A percentile compares a stretch with the other conserved stretches of the same genome.
phyloP scores from a whole-genome alignment of 2,797 vertebrate genomes.

The Microctenopoma steveboyesi region DNA sequence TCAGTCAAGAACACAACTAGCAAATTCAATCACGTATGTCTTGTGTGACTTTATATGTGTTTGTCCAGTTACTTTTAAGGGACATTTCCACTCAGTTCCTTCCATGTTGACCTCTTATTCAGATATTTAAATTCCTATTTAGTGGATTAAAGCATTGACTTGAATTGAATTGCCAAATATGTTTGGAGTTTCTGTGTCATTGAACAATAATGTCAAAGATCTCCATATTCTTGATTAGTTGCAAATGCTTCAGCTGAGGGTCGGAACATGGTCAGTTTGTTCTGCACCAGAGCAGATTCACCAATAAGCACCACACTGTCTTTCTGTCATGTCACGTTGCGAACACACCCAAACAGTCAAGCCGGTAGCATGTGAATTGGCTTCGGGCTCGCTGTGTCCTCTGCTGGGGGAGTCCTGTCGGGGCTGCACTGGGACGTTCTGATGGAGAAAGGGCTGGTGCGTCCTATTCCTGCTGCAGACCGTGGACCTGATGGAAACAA shows the following conservation, averaged over 20 bases:
- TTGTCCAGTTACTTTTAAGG: background rate
- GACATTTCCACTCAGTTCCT: background rate
- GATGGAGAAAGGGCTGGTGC: slow-evolving; percentile 21
- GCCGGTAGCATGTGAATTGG: slow-evolving; percentile 5
- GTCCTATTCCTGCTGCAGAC: slow-evolving; percentile 15
- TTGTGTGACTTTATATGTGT: too few species aligned
- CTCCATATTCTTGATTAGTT: background rate
- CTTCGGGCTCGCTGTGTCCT: background rate
- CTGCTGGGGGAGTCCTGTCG: slow-evolving; percentile 1
- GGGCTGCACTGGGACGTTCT: slow-evolving; percentile 1
- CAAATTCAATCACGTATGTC: too few species aligned
- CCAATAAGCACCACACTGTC: slow-evolving; percentile 3
- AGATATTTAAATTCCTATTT: background rate
- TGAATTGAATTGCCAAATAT: background rate
- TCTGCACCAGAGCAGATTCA: background rate
- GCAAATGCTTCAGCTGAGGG: background rate
- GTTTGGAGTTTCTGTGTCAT: background rate
- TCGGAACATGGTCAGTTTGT: slow-evolving; percentile 7
- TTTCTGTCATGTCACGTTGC: slow-evolving; percentile 4
- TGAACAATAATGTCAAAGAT: background rate
- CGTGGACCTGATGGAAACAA: slow-evolving; percentile 15
- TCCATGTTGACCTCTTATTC: too few species aligned
- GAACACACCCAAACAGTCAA: slow-evolving; percentile 7
- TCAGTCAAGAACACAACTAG: too few species aligned
- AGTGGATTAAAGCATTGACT: background rate